Evolutionary conservation across 2,888 invertebrate species (phyloP), one percentile per base, ranked within the genome.

Genomic region (Rugalucina vietnamica): DNA sequence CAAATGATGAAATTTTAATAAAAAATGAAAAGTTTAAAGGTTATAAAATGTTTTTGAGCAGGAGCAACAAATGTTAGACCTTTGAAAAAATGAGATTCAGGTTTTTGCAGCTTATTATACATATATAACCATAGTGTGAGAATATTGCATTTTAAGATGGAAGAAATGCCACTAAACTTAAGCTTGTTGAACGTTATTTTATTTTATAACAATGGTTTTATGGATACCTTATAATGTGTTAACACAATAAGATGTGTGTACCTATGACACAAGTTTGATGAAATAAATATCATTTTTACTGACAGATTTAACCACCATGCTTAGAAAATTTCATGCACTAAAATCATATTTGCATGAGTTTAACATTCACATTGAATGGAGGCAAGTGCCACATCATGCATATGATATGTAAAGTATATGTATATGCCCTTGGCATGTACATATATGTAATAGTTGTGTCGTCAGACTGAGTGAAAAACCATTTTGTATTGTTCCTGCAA

Each of bases 71-170:
- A n/a, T n/a, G n/a, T n/a, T n/a, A n/a, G n/a, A n/a, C n/a, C n/a
- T n/a, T n/a, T n/a, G n/a, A 54, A 21, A 54, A 54, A 14, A 24
- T 5, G 29, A 60, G 18, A 65, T 65, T 65, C 65, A 65, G 65
- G 65, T 65, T 65, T 65, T 65, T 65, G 65, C 65, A 65, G 34
- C 65, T 65, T 65, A 32, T 34, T 65, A 65, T 32, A 34, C n/a
- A 57, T n/a, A 65, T 60, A 60, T 65, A 34, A 65, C 65, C 34
- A 43, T 34, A 65, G 32, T 24, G 8, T 57, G 24, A 65, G 34
- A 65, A 60, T 18, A 24, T 65, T 34, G 65, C 65, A 65, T 65
- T 65, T 32, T 65, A 34, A 5, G 24, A 27, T 65, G 34, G 65
- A 34, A n/a, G n/a, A n/a, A n/a, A n/a, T n/a, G n/a, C n/a, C n/a